Percentiles rank a stretch among this genome's conserved stretches.
phyloP scores from a whole-genome alignment of 2,888 invertebrate genomes.

The Drosophila ezoana region DNA sequence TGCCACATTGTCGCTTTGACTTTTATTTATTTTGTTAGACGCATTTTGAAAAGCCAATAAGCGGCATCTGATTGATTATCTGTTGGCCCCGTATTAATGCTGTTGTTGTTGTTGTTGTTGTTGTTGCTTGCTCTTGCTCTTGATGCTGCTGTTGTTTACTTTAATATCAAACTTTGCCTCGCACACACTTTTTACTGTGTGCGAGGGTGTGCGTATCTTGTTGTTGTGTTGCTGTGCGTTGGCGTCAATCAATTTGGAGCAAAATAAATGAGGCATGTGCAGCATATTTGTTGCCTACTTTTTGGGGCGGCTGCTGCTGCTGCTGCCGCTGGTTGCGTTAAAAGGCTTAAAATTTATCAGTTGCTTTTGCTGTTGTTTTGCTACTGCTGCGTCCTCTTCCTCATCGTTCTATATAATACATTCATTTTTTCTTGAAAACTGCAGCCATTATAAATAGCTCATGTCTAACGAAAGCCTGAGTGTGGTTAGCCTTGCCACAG shows the following conservation, averaged over 20 bases:
- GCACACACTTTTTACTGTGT: constrained; percentile 5
- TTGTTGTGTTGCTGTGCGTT: background rate
- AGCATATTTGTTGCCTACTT: constrained; percentile 40
- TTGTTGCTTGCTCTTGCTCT: constrained; percentile 2
- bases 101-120: constrained; percentile 26
- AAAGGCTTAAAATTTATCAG: constrained; percentile 63
- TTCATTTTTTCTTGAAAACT: background rate
- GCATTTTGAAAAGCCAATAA: constrained; percentile 79
- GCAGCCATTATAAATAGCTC: constrained; percentile 50
- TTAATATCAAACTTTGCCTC: constrained; percentile 39
- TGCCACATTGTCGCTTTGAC: constrained; percentile 74
- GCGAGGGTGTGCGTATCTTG: constrained; percentile 14
- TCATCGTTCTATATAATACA: constrained; percentile 8
- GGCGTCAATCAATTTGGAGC: constrained; percentile 73
- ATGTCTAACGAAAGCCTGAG: constrained; percentile 16
- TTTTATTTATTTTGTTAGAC: constrained; percentile 76
- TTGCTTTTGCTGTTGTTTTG: constrained; percentile 13
- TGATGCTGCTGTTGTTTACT: constrained; percentile 42
- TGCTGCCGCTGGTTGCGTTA: constrained; percentile 1
- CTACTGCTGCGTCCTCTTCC: no score
- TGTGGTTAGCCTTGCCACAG: constrained; percentile 20
- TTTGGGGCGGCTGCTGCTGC: constrained; percentile 16
- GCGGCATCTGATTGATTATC: constrained; percentile 79
- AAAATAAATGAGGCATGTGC: constrained; percentile 74
- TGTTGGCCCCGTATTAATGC: constrained; percentile 43